Conservation (phyloP, 2,888 invertebrate genomes). For the Calliphora vomitoria region DNA sequence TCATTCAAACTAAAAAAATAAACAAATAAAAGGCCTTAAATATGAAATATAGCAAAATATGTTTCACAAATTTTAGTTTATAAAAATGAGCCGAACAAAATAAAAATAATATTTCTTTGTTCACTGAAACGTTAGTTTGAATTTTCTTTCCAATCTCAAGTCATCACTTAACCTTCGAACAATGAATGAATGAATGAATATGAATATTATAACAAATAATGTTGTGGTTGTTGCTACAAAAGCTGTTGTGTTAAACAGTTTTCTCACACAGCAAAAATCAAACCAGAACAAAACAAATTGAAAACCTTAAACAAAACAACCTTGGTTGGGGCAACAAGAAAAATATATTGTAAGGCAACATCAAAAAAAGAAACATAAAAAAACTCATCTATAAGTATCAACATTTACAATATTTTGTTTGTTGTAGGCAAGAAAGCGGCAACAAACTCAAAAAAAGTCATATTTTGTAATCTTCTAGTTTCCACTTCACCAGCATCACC, state of each 20-base stretch:
- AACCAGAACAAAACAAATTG: conserved; percentile 28
- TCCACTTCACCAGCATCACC: conserved; percentile 71
- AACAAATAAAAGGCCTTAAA: conserved; percentile 27
- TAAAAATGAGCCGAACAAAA: too few species aligned
- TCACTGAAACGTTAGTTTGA: conserved; percentile 34
- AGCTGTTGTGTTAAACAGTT: conserved; percentile 60
- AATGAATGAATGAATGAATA: conserved; percentile 35
- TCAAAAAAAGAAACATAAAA: too few species aligned
- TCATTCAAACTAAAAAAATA: conserved; percentile 14
- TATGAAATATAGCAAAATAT: conserved; percentile 14
- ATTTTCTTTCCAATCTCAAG: conserved; percentile 48
- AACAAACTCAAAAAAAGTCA: conserved; percentile 47
- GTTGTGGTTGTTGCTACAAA: conserved; percentile 37
- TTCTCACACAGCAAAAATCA: conserved; percentile 9
- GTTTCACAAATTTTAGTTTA: conserved; percentile 25
- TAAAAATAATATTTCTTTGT: conserved; percentile 40
- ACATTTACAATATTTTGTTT: conserved; percentile 58
- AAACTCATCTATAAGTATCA: conserved; percentile 50
- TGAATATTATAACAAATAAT: conserved; percentile 54
- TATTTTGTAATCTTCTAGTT: conserved; percentile 71
- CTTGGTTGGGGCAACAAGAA: conserved; percentile 14
- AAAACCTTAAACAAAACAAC: conserved; percentile 35
- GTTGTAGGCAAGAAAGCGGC: conserved; percentile 34
- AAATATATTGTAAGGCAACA: background rate
- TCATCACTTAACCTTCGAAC: conserved; percentile 71